Evolutionary conservation across 2,888 invertebrate species (phyloP), one percentile per base, ranked within the genome.

Genomic region (Trachelus troglodyta): DNA sequence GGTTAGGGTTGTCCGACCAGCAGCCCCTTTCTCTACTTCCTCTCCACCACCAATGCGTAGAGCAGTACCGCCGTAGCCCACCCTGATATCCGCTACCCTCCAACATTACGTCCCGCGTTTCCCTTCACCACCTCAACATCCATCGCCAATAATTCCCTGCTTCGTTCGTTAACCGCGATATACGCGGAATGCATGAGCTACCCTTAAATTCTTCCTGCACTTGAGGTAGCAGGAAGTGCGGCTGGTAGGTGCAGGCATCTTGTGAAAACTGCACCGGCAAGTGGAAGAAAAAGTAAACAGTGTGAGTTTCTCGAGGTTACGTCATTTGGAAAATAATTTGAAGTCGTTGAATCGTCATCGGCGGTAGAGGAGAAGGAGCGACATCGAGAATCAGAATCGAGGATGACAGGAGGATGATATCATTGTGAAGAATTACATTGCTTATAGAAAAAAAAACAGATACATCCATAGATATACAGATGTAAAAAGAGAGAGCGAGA

Each of bases 1-100:
- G 79, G 81, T 81, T 83, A 79, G 81, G 81, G 81, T 76, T 76
- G 78, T 77, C 75, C 33, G 71, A 56, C 73, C 77, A 34, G 69
- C 71, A 74, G 33, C 76, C 73, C 35, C 74, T 76, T 77, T 76
- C 77, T 79, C 56, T 56, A 23, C 56, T 56, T 56, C 56, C 56
- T 56, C 56, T 23, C 56, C 56, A 1, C 23, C 23, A 23, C 56
- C 56, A 56, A 23, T 56, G 56, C 2, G 56, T 56, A 23, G 40
- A 56, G 40, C 23, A 56, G 6, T 23, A 56, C 40, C 40, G 40
- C 40, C 23, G 9, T 56, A 56, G 56, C 56, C 23, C 23, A 23
- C 56, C 56, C 56, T 56, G 9, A 56, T 56, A 9, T 56, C 56
- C 23, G 23, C 56, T 23, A 56, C 56, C 56, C 56, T 56, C 6